phyloP scores from a whole-genome alignment of 64 coral and sea anemone genomes.

The Montipora efflorescens region DNA sequence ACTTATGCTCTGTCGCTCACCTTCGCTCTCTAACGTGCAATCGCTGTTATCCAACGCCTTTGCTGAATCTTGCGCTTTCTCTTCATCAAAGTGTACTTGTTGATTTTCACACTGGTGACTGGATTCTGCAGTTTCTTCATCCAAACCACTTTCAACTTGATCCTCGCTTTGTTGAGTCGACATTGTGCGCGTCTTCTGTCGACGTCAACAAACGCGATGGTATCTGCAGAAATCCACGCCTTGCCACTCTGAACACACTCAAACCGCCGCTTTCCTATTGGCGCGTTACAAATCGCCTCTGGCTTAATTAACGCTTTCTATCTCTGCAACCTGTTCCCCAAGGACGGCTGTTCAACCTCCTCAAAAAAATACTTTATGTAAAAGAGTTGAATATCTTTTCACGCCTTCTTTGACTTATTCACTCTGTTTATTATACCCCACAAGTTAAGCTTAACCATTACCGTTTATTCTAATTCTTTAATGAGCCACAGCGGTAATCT shows the following conservation, averaged over 20 bases:
- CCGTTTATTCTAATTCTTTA: not conserved
- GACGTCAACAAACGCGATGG: not conserved
- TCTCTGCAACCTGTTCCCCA: not conserved
- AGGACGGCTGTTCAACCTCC: not conserved
- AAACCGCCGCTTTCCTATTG: not conserved
- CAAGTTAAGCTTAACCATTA: not conserved
- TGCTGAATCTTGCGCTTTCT: not conserved
- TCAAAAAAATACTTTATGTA: too few species aligned
- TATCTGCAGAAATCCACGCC: not conserved
- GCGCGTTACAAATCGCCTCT: not conserved
- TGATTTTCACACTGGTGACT: not conserved
- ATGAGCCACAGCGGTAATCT: not conserved
- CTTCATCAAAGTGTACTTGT: not conserved
- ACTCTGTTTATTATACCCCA: not conserved
- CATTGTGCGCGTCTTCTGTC: not conserved
- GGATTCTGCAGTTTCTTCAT: conserved; percentile 10
- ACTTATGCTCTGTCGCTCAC: not conserved
- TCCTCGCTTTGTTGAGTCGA: not conserved
- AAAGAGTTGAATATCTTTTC: not conserved
- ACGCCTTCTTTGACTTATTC: not conserved
- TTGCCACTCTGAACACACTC: not conserved
- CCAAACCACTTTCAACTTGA: conserved; percentile 40
- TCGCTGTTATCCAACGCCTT: not conserved
- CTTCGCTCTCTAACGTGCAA: not conserved
- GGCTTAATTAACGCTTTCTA: too few species aligned